These are phyloP conservation scores for Psittacula derbiana DNA, from an alignment of 2,797 vertebrate genomes.

Conservation along the genomic window DNA sequence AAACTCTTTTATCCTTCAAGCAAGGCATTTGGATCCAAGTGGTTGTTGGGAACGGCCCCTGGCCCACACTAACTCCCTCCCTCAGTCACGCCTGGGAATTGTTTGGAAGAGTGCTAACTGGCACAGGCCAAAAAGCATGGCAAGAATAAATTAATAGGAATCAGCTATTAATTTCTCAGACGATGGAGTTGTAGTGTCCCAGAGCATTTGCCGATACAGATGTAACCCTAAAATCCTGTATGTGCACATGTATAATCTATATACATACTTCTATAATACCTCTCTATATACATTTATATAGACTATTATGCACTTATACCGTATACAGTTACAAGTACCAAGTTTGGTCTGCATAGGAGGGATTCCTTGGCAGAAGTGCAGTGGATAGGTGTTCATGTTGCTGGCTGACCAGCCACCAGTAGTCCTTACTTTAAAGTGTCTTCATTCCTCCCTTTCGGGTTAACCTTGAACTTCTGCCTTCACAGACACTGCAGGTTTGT, in stretches of 20 bases:
- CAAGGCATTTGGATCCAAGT: conserved; percentile 12
- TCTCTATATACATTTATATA: neutral
- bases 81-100: conserved; percentile 14
- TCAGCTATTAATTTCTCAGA: conserved; percentile 8
- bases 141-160: conserved; percentile 11
- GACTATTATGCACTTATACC: neutral
- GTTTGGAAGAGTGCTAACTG: neutral
- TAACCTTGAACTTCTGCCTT: neutral
- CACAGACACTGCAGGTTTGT: neutral
- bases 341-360: neutral
- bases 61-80: conserved; percentile 2
- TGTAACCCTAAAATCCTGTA: neutral
- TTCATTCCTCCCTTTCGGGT: neutral
- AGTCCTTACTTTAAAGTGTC: neutral
- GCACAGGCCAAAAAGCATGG: neutral
- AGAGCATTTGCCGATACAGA: neutral
- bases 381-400: neutral
- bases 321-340: neutral
- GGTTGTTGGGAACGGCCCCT: neutral
- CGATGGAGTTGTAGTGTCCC: neutral
- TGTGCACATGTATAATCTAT: neutral
- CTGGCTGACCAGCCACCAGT: neutral
- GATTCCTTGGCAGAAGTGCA: neutral
- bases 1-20: conserved; percentile 48
- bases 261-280: neutral